These are phyloP conservation scores for Scaptomyza tumidula DNA, from an alignment of 2,888 invertebrate genomes.

Conservation along the genomic window DNA sequence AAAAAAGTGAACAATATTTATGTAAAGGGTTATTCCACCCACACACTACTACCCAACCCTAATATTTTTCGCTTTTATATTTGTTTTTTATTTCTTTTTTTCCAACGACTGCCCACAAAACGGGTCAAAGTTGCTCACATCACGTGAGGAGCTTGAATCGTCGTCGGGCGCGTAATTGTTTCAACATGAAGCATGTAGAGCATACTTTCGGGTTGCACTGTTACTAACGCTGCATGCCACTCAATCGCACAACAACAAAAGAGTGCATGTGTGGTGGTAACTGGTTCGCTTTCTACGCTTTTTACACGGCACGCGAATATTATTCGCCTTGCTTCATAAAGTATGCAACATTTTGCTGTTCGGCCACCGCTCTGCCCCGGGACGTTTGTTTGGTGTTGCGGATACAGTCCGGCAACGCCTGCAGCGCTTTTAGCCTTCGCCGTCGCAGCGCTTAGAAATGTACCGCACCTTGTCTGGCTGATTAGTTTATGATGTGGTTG, in stretches of 20 bases:
- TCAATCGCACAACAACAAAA: conserved; percentile 66
- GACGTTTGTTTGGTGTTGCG: conserved; percentile 16
- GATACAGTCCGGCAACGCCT: conserved; percentile 43
- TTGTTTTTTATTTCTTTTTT: conserved; percentile 30
- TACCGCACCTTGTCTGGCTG: conserved; percentile 62
- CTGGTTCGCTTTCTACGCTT: conserved; percentile 42
- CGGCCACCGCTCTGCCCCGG: conserved; percentile 13
- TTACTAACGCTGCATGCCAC: conserved; percentile 74
- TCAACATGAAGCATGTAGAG: conserved; percentile 31
- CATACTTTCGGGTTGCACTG: conserved; percentile 56
- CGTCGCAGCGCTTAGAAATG: conserved; percentile 4
- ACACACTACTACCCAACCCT: background rate
- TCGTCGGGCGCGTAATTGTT: conserved; percentile 56
- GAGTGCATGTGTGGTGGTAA: background rate
- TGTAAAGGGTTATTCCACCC: conserved; percentile 12
- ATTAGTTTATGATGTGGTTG: conserved; percentile 72
- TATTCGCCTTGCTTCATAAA: conserved; percentile 70
- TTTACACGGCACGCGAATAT: conserved; percentile 71
- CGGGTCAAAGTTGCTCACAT: conserved; percentile 72
- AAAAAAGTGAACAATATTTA: conserved; percentile 19
- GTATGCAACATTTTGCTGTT: conserved; percentile 72
- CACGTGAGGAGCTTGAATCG: conserved; percentile 29
- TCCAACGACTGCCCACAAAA: conserved; percentile 55
- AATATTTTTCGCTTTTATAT: conserved; percentile 34
- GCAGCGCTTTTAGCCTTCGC: conserved; percentile 22